phyloP scores from a whole-genome alignment of 1,140 invertebrate genomes.

The Tetramorium parvispinum region DNA sequence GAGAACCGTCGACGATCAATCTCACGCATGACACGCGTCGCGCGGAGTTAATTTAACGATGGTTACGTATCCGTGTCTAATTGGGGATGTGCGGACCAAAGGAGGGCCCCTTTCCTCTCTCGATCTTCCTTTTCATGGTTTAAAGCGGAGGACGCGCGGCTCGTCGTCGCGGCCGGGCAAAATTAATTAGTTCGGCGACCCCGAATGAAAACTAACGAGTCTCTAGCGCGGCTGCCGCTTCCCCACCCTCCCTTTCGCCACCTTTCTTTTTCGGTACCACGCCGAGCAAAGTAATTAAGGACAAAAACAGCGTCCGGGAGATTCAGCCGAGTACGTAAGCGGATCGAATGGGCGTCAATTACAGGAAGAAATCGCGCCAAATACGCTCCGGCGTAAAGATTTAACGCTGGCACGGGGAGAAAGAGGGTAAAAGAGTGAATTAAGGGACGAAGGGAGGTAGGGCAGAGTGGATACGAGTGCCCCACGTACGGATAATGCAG shows the following conservation, averaged over 20 bases:
- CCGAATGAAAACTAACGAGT: conserved; percentile 69
- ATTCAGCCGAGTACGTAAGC: conserved; percentile 43
- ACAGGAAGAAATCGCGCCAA: conserved; percentile 51
- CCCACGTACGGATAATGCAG: conserved; percentile 32
- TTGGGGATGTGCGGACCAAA: conserved; percentile 60
- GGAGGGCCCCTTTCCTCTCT: neutral
- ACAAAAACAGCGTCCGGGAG: conserved; percentile 18
- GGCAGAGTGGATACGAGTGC: neutral
- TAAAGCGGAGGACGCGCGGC: conserved; percentile 37
- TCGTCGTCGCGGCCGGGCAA: conserved; percentile 34
- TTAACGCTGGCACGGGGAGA: conserved; percentile 33
- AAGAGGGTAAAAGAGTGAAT: conserved; percentile 46
- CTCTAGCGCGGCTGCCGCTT: conserved; percentile 8
- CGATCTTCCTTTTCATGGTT: conserved; percentile 58
- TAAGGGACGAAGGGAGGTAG: neutral
- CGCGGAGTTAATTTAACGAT: conserved; percentile 71
- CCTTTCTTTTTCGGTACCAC: conserved; percentile 52
- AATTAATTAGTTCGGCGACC: conserved; percentile 65
- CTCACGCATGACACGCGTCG: conserved; percentile 69
- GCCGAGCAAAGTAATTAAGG: conserved; percentile 62
- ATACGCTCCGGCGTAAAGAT: conserved; percentile 58
- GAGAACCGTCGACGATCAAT: conserved; percentile 69
- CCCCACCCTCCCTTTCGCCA: neutral
- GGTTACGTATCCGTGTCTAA: conserved; percentile 73
- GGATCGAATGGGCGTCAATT: conserved; percentile 63